These are phyloP conservation scores for Engraulis encrasicolus DNA, from an alignment of 2,113 vertebrate genomes.

Conservation along the genomic window DNA sequence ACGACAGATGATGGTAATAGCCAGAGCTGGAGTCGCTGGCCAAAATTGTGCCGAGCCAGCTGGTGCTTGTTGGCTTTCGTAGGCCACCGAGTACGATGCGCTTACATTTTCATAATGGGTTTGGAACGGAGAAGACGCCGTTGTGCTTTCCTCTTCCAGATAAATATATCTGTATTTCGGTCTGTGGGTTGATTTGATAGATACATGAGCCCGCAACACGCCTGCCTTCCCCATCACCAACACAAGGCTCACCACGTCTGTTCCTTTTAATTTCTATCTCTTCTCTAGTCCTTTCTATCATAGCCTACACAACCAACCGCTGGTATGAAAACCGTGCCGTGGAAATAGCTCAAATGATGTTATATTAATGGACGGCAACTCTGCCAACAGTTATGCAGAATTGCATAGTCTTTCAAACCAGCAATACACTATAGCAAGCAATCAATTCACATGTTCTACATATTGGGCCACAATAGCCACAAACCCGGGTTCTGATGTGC, in stretches of 20 bases:
- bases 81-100: not conserved
- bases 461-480: not conserved
- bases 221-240: not conserved
- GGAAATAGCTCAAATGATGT: not conserved
- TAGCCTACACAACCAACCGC: too few relatives aligned
- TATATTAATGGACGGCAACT: not conserved
- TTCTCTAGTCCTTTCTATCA: not conserved
- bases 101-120: not conserved
- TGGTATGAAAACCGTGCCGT: not conserved
- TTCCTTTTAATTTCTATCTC: not conserved
- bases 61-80: not conserved
- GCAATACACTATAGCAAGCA: not conserved
- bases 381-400: not conserved
- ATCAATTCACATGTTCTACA: not conserved
- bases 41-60: not conserved
- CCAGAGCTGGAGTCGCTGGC: not conserved
- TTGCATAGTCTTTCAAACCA: not conserved
- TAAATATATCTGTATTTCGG: not conserved
- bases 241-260: not conserved
- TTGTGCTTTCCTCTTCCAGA: not conserved
- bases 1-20: slow-evolving; percentile 12
- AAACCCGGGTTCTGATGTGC: not conserved
- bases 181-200: not conserved
- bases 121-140: not conserved
- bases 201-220: not conserved